Conservation (phyloP, 2,888 invertebrate genomes). For the Mellilla xanthometata region DNA sequence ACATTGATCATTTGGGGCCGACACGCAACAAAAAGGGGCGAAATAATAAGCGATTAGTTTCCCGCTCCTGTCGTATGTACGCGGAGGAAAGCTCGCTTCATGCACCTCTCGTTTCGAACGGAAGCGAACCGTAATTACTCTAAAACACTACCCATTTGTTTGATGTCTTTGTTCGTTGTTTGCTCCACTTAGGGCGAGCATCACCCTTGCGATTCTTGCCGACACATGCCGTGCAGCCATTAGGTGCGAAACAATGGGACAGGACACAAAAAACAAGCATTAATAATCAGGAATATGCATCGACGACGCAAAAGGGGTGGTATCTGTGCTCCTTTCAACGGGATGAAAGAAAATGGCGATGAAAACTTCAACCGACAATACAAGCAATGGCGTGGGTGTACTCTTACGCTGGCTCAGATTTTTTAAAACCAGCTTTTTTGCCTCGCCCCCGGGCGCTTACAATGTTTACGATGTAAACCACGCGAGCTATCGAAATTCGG, state of each 20-base stretch:
- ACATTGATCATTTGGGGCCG: conserved; percentile 58
- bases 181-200: conserved; percentile 78
- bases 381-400: conserved; percentile 50
- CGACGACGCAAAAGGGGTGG: conserved; percentile 54
- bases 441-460: conserved; percentile 6
- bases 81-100: conserved; percentile 53
- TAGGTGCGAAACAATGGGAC: conserved; percentile 71
- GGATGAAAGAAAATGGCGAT: conserved; percentile 59
- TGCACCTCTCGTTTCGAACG: conserved; percentile 76
- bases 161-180: conserved; percentile 82
- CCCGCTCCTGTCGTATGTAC: conserved; percentile 45
- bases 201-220: conserved; percentile 73
- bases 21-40: conserved; percentile 61
- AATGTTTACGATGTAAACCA: conserved; percentile 25
- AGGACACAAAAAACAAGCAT: conserved; percentile 77
- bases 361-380: conserved; percentile 63
- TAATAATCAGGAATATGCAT: conserved; percentile 81
- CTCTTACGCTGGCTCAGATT: conserved; percentile 33
- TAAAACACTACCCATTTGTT: conserved; percentile 83
- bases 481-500: conserved; percentile 15
- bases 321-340: conserved; percentile 50
- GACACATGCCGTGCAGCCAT: conserved; percentile 74
- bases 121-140: conserved; percentile 81
- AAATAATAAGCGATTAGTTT: conserved; percentile 69
- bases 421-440: conserved; percentile 18